phyloP scores from a whole-genome alignment of 2,888 invertebrate genomes.

The Quadroppia sp. region DNA sequence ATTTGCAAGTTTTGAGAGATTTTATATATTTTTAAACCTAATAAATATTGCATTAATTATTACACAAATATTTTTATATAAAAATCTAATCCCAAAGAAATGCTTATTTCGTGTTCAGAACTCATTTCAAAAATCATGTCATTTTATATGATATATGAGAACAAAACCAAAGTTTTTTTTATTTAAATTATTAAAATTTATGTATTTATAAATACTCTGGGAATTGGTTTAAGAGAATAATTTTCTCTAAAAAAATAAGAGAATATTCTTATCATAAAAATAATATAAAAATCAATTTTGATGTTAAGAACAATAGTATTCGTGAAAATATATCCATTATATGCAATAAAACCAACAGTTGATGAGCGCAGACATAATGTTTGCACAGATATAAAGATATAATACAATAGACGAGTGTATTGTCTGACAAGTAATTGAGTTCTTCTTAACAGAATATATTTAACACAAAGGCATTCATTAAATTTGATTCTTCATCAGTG shows the following conservation, averaged over 20 bases:
- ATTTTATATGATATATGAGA: neutral
- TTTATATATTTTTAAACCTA: no score
- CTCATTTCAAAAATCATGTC: constrained; percentile 3
- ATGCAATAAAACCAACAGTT: constrained; percentile 17
- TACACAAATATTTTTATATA: neutral
- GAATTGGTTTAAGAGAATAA: no score
- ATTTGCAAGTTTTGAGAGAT: no score
- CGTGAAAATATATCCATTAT: constrained; percentile 8
- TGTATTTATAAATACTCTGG: constrained; percentile 6
- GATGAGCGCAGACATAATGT: constrained; percentile 15
- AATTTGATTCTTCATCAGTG: neutral
- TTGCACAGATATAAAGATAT: constrained; percentile 3
- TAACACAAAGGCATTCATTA: constrained; percentile 22
- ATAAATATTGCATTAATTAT: constrained; percentile 1
- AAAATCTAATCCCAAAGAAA: constrained; percentile 2
- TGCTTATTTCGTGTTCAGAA: neutral
- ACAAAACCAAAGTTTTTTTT: neutral
- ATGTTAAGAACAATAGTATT: neutral
- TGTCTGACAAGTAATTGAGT: constrained; percentile 9
- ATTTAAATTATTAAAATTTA: constrained; percentile 6
- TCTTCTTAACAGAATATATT: neutral
- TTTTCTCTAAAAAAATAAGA: neutral
- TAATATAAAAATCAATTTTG: neutral
- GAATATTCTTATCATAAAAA: neutral
- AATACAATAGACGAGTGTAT: neutral